Base-by-base conservation (phyloP, 2,888 invertebrate species). In the Mythimna vitellina region DNA sequence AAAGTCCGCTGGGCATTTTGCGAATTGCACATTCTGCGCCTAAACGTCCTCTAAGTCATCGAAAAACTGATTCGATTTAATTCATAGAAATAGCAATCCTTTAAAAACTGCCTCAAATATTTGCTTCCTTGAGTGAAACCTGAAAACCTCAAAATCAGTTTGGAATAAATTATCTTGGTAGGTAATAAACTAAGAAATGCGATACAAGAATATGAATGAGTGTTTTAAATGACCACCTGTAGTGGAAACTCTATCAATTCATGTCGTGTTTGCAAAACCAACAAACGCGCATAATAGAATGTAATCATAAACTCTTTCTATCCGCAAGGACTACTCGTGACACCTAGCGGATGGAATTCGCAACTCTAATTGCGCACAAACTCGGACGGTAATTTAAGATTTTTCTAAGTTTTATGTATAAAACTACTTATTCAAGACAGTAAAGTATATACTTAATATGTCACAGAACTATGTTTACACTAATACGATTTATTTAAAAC, bases 311-410 rank as follows among this genome's bases (percentile, higher is more conserved):
- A 51, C 25, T n/a, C 12, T 35, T 46, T 62, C 29, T 53, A 53
- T 17, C 35, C 29, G 58, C 51, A 78, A 35, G 12, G 22, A 58
- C 46, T 6, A 78, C 58, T 46, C 57, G 72, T 63, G 78, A 22
- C 75, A 75, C 6, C 75, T 71, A 71, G 35, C 32, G 22, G 53
- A 7, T 29, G 10, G 9, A 6, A n/a, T 42, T 32, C n/a, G 22
- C 25, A 53, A 53, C 57, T 58, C 14, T 54, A 29, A 58, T 10
- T 58, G 12, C 12, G 14, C 7, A 46, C 29, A 29, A 20, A 22
- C 12, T 35, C 12, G 32, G 46, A 4, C 4, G 4, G 29, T 32
- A 17, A 35, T 32, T 25, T n/a, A n/a, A 32, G 5, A n/a, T 38
- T 25, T 58, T 46, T n/a, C 1, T 20, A 25, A 25, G 7, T n/a